Conservation (phyloP, 1,140 invertebrate genomes). For the Octopus bimaculoides region DNA sequence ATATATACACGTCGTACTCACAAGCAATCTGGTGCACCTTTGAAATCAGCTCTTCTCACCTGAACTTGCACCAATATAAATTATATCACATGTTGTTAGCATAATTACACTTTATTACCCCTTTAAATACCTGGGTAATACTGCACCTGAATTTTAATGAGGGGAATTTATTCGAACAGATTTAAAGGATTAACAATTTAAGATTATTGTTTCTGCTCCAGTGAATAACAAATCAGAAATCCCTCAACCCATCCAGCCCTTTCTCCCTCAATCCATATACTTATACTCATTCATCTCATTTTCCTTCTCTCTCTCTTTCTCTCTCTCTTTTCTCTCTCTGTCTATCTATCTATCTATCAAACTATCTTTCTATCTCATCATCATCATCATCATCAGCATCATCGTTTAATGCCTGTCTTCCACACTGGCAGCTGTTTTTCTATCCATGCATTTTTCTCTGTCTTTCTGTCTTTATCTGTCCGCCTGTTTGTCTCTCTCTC, state of each 20-base stretch:
- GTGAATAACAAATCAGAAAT: neutral
- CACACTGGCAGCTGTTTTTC: neutral
- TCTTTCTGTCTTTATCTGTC: neutral
- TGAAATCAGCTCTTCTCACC: no score
- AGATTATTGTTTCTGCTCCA: no score
- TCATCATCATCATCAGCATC: neutral
- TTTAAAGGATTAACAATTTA: no score
- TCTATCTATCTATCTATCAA: neutral
- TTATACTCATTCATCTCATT: neutral
- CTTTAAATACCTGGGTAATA: no score
- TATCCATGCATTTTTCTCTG: neutral
- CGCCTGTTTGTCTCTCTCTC: neutral
- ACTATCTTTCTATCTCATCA: neutral
- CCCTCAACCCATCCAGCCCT: neutral
- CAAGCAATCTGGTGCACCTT: no score
- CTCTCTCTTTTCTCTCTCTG: neutral
- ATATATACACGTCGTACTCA: no score
- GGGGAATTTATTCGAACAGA: no score
- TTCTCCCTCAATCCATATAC: neutral
- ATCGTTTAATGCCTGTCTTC: neutral
- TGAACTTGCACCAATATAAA: no score
- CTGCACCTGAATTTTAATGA: no score
- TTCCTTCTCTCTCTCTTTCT: neutral
- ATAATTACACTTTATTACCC: no score
- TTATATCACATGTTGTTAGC: no score